Conservation (phyloP, 2,888 invertebrate species). For the Drosophila anceps region DNA sequence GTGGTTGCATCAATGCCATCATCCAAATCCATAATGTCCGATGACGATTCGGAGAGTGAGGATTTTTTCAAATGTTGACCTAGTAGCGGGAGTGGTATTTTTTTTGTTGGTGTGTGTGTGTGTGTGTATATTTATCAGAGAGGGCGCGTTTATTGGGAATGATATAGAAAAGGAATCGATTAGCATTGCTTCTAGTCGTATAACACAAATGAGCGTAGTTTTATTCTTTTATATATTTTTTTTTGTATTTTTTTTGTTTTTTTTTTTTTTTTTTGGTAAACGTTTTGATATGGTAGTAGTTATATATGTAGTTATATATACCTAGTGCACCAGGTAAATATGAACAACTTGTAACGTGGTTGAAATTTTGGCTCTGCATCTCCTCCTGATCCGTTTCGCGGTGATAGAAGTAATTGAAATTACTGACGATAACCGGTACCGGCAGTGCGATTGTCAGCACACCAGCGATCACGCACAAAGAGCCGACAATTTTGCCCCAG, state of each 20-base stretch:
- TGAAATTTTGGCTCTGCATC: conserved; percentile 99
- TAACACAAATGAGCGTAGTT: conserved; percentile 39
- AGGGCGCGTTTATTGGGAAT: conserved; percentile 40
- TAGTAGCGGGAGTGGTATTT: conserved; percentile 79
- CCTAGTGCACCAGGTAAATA: conserved; percentile 97
- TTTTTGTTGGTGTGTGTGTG: conserved; percentile 5
- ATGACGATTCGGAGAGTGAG: conserved; percentile 94
- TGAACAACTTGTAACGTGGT: conserved; percentile 98
- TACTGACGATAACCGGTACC: conserved; percentile 99
- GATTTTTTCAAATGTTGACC: conserved; percentile 95
- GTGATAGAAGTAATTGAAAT: conserved; percentile 99
- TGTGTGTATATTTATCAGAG: conserved; percentile 23
- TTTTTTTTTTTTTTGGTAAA: conserved; percentile 28
- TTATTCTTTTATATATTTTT: conserved; percentile 13
- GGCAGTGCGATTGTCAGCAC: conserved; percentile 99
- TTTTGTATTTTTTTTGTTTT: not conserved
- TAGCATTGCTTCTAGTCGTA: conserved; percentile 49
- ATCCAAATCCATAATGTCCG: conserved; percentile 96
- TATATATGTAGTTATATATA: conserved; percentile 86
- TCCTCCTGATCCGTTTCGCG: conserved; percentile 99
- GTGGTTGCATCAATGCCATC: conserved; percentile 89
- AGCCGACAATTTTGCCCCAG: conserved; percentile 99
- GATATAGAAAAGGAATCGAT: conserved; percentile 56
- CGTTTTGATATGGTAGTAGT: conserved; percentile 49
- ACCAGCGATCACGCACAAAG: conserved; percentile 99